Evolutionary conservation across 2,113 vertebrate genomes (phyloP).

Genomic region (Melospiza georgiana): DNA sequence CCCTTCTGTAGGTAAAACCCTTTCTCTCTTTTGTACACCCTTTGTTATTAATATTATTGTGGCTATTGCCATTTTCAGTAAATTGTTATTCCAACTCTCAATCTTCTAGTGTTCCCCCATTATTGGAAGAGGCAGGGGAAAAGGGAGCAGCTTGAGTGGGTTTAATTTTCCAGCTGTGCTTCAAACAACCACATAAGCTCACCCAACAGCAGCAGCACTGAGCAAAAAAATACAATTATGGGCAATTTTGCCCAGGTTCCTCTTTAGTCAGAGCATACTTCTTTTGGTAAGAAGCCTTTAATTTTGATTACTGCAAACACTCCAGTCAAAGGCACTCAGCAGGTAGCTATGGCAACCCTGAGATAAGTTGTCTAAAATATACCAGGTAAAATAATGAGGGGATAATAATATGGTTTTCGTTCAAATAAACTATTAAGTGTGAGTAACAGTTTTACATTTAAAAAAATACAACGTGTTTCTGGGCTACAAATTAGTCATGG

Average conservation of each 20-base stretch:
- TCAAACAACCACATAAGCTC: neutral
- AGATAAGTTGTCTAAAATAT: slow-evolving; percentile 51
- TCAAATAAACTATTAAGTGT: slow-evolving; percentile 60
- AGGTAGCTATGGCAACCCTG: slow-evolving; percentile 61
- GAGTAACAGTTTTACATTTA: slow-evolving; percentile 49
- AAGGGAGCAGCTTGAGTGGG: neutral
- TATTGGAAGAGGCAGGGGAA: neutral
- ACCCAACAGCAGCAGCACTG: neutral
- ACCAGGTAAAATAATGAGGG: slow-evolving; percentile 56
- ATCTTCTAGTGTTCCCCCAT: neutral
- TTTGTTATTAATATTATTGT: neutral
- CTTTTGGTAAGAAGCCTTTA: slow-evolving; percentile 36
- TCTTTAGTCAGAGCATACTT: neutral
- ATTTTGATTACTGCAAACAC: slow-evolving; percentile 59
- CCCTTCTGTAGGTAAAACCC: neutral
- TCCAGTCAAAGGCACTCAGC: slow-evolving; percentile 49
- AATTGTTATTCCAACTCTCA: neutral
- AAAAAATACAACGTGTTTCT: slow-evolving; percentile 32
- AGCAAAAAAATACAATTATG: neutral
- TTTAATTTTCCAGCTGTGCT: neutral
- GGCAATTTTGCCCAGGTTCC: neutral
- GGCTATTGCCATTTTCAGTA: neutral
- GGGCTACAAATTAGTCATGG: slow-evolving; percentile 36
- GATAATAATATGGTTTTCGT: slow-evolving; percentile 50
- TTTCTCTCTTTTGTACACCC: neutral